Percentiles rank a stretch among this genome's conserved stretches.
Conservation (phyloP, 2,113 vertebrate species). For the Picathartes gymnocephalus region DNA sequence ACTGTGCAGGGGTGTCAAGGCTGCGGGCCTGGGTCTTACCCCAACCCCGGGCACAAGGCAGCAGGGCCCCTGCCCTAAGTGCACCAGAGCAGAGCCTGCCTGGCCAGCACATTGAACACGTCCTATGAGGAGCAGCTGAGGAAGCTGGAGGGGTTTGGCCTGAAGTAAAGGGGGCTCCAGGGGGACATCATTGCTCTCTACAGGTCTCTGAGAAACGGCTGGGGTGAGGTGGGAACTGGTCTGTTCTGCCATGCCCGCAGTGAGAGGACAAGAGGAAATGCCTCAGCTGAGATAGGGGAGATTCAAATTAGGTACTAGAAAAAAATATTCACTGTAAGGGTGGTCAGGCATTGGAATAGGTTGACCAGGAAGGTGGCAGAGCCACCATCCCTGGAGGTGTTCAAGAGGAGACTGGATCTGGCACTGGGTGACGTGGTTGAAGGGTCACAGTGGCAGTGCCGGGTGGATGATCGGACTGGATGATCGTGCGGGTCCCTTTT, state of each 20-base stretch:
- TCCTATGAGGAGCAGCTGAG: too few species aligned
- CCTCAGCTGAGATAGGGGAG: not conserved
- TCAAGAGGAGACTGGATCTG: not conserved
- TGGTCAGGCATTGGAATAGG: not conserved
- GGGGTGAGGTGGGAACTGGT: too few species aligned
- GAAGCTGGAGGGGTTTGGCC: not conserved
- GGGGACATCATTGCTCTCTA: rapidly evolving
- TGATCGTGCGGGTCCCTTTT: rapidly evolving
- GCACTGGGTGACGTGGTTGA: not conserved
- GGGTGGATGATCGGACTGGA: too few species aligned
- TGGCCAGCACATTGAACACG: not conserved
- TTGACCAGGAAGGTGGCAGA: not conserved
- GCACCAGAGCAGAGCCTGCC: not conserved
- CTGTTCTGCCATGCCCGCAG: not conserved
- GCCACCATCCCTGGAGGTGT: not conserved
- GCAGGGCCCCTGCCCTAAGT: not conserved
- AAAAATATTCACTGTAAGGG: not conserved
- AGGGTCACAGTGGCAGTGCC: not conserved
- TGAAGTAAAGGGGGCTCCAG: not conserved
- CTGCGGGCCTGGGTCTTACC: rapidly evolving
- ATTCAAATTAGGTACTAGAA: not conserved
- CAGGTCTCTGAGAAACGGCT: not conserved
- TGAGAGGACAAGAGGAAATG: not conserved
- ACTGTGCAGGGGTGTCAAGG: rapidly evolving
- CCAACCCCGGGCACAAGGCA: not conserved